Base-by-base conservation (phyloP, 2,888 invertebrate genomes). In the Argyresthia goedartella region DNA sequence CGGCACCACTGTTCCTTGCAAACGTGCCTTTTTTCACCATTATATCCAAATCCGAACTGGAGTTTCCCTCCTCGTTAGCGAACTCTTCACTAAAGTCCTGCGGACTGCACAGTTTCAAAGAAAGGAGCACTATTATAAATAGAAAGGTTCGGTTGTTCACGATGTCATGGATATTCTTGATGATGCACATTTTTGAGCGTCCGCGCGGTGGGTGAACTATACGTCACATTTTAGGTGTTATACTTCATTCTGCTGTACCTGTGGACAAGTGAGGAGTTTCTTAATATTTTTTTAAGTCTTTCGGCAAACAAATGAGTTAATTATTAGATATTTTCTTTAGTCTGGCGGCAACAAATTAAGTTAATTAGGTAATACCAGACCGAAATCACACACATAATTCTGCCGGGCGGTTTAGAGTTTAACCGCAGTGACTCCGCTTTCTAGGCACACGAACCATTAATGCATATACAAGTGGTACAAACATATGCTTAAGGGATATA, bases 31-130 rank as follows among this genome's bases (percentile, higher is more conserved):
- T 77, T 60, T 72, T 76, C 53, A 66, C 62, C 54, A 71, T 76
- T 66, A 64, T 63, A 71, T 54, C 52, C 1, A 71, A 64, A 56
- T 76, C 77, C 15, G 70, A 63, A 34, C 79, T 61, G 72, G 61
- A 65, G 66, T 75, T 49, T n/a, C 49, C 45, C 56, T 82, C 85
- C 57, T 85, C 85, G 55, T 75, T 82, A 55, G 70, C 67, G 60
- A 85, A 80, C 52, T 82, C 82, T 53, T 82, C 85, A 55, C 70
- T 84, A 53, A 86, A 63, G 60, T 84, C 81, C 56, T 85, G 85
- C 55, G 85, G 85, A 63, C 77, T 77, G 58, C 85, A 82, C 65
- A 85, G 68, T 70, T 84, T 81, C 54, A 86, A 60, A 8, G 79
- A 82, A 55, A 82, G 61, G 51, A 86, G 59, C 59, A 84, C 76